Evolutionary conservation across 2,113 vertebrate genomes (phyloP), one percentile per base, ranked within the genome.

Genomic region (Xenopus borealis): DNA sequence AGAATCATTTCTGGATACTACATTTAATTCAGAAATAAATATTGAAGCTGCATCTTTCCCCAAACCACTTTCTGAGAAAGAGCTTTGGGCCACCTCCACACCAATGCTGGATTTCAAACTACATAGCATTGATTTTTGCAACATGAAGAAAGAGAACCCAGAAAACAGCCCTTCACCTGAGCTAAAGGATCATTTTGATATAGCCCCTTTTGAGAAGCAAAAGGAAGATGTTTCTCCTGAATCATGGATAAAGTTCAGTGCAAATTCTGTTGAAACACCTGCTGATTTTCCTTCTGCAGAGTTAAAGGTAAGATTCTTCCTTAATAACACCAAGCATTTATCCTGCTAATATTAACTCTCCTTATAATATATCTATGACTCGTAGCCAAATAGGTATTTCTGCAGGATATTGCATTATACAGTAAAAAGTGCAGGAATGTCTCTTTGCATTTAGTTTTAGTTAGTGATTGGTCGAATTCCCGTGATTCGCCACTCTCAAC

Each of bases 101-200:
- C 62, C 52, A 70, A 59, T 77, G 70, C 64, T 78, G 73, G 86
- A 83, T 80, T 80, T 83, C 14, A 67, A 5, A 7, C 58, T 86
- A 18, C 83, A 84, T 66, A 83, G 81, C 44, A 82, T 86, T 58
- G 85, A 81, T 61, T 27, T 86, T 0, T 90, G 83, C 50, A 84
- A 81, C 71, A 4, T 16, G 5, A 50, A 76, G 33, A 82, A 72
- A 75, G 82, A 86, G 12, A 12, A 52, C 0, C 76, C 33, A 66
- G 52, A 0, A 55, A 82, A 0, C 0, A 13, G 14, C 30, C 2
- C 75, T 63, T 16, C 75, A 79, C 83, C 83, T 72, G 3, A 75
- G 17, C 0, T 79, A 69, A 78, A 65, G 27, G 83, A 85, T 62
- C 71, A 80, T 57, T 64, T 67, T 7, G 46, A 86, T 3, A 44